phyloP scores from a whole-genome alignment of 2,888 invertebrate species.

The Tipula vernalis region DNA sequence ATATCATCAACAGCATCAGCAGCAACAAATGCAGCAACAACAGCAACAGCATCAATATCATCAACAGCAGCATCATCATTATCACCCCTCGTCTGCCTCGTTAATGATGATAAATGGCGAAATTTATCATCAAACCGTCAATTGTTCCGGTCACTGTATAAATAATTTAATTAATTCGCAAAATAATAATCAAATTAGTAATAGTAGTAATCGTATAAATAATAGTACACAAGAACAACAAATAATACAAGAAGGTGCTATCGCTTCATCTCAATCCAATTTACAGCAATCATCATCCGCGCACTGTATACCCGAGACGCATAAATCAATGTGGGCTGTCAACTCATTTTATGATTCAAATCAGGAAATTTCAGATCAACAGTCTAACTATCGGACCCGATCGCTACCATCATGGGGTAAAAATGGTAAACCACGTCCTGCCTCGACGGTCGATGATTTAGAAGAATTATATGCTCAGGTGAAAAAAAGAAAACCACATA shows the following conservation, averaged over 20 bases:
- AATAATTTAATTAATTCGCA: not conserved
- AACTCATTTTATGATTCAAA: slow-evolving; percentile 45
- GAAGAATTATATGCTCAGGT: slow-evolving; percentile 60
- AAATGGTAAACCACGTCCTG: slow-evolving; percentile 48
- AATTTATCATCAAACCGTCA: slow-evolving; percentile 8
- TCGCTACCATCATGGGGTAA: slow-evolving; percentile 61
- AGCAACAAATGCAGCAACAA: not conserved
- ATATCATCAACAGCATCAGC: not conserved
- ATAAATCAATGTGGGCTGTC: slow-evolving; percentile 21
- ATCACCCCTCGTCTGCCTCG: not conserved
- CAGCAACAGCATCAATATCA: not conserved
- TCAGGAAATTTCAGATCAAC: slow-evolving; percentile 13
- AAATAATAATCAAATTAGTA: not conserved
- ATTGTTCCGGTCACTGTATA: slow-evolving; percentile 9
- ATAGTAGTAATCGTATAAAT: not conserved
- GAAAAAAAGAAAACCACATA: slow-evolving; percentile 15
- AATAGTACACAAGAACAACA: not conserved
- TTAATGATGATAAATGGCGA: not conserved
- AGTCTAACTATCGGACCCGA: slow-evolving; percentile 42
- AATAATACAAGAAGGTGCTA: not conserved
- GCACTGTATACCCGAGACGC: slow-evolving; percentile 19
- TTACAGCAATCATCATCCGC: slow-evolving; percentile 14
- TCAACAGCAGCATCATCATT: not conserved
- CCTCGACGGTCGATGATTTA: slow-evolving; percentile 55
- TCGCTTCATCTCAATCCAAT: slow-evolving; percentile 12